Percentiles rank a stretch among this genome's conserved stretches.
Evolutionary conservation across 2,113 vertebrate species (phyloP).

Genomic region (Amblyopsis rosae): DNA sequence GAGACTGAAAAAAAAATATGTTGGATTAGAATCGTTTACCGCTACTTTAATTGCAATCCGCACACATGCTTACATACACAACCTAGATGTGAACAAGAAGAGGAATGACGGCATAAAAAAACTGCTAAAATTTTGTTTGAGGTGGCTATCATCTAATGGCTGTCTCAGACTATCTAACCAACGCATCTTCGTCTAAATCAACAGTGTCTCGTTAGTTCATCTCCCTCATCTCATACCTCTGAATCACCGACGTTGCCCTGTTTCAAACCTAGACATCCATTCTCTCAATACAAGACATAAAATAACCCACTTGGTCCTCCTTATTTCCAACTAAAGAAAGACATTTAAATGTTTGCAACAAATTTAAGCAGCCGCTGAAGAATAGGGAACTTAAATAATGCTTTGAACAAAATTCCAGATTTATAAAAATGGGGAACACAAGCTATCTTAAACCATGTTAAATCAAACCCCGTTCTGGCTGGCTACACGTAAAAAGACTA

Average conservation of each 20-base stretch:
- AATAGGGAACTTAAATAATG: conserved; percentile 16
- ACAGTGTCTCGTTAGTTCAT: conserved; percentile 46
- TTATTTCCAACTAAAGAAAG: conserved; percentile 20
- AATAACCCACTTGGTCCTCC: conserved; percentile 34
- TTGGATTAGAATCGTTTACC: too few species aligned
- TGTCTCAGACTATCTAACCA: conserved; percentile 29
- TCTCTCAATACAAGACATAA: conserved; percentile 48
- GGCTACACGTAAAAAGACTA: conserved; percentile 34
- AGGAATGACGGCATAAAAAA: conserved; percentile 34
- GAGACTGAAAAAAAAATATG: too few species aligned
- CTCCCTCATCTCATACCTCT: conserved; percentile 35
- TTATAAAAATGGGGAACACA: conserved; percentile 32
- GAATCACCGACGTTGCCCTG: conserved; percentile 23
- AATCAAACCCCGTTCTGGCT: conserved; percentile 43
- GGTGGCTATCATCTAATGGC: conserved; percentile 41
- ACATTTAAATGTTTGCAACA: conserved; percentile 16
- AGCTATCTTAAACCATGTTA: conserved; percentile 45
- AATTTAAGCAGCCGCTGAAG: conserved; percentile 28
- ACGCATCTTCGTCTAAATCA: conserved; percentile 43
- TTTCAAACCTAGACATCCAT: conserved; percentile 54
- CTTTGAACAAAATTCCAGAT: conserved; percentile 51
- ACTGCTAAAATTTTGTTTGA: conserved; percentile 49
- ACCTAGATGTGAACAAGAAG: conserved; percentile 41
- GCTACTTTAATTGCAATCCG: too few species aligned
- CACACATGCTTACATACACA: too few species aligned